These are phyloP conservation scores for Onychomys torridus DNA, from an alignment of 2,797 vertebrate species.

Conservation along the genomic window DNA sequence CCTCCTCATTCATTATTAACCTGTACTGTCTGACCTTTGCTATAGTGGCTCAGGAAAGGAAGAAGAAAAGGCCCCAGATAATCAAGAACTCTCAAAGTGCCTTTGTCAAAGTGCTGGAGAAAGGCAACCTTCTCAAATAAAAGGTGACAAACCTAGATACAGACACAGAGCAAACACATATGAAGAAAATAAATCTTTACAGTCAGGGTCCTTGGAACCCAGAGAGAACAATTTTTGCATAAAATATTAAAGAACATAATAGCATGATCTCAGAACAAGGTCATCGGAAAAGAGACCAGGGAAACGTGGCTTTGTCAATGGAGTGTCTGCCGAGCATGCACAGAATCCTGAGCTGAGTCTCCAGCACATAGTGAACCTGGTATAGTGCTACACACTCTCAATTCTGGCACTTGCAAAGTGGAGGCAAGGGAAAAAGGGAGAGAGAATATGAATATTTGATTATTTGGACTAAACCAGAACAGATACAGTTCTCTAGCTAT, in stretches of 20 bases:
- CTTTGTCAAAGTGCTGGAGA: background rate
- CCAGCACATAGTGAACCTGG: background rate
- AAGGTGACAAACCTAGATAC: background rate
- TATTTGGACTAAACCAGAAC: background rate
- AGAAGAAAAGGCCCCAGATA: background rate
- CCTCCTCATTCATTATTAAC: background rate
- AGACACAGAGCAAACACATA: background rate
- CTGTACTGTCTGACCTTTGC: background rate
- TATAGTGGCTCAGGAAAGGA: background rate
- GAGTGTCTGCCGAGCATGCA: too few relatives aligned
- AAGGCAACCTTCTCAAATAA: background rate
- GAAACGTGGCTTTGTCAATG: background rate
- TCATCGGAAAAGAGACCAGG: slow-evolving; percentile 6
- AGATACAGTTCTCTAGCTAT: background rate
- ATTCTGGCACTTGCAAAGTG: background rate
- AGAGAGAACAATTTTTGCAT: background rate
- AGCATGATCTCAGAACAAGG: background rate
- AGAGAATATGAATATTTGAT: background rate
- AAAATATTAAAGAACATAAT: background rate
- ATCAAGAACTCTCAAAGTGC: background rate
- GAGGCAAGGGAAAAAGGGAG: background rate
- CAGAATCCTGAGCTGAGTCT: background rate
- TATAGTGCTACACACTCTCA: too few relatives aligned
- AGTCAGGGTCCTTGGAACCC: background rate
- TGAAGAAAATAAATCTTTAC: background rate